Conservation (phyloP, 2,113 vertebrate species). For the Cynocephalus volans region DNA sequence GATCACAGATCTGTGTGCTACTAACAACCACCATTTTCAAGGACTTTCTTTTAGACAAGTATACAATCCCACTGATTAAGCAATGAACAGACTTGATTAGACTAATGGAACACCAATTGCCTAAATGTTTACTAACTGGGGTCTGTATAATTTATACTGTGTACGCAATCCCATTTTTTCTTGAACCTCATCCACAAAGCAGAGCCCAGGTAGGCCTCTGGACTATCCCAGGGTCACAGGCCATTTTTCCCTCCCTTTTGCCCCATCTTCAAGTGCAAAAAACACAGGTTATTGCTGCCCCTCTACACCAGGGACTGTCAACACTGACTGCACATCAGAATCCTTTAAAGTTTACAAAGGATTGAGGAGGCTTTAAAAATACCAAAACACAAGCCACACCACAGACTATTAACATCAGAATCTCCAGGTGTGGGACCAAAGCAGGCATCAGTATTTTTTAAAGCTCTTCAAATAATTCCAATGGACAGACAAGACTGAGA, state of each 20-base stretch:
- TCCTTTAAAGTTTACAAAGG: constrained; percentile 7
- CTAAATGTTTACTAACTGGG: not conserved
- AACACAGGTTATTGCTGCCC: not conserved
- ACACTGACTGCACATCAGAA: not conserved
- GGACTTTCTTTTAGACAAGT: not conserved
- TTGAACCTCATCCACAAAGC: not conserved
- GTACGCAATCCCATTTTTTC: not conserved
- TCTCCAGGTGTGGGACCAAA: not conserved
- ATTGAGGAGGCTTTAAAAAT: not conserved
- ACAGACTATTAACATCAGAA: not conserved
- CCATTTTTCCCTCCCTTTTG: not conserved
- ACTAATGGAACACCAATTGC: not conserved
- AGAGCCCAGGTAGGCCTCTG: not conserved
- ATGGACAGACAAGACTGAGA: not conserved
- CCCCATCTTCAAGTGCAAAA: not conserved
- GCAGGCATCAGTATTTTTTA: not conserved
- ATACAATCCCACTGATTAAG: not conserved
- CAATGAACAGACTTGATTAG: constrained; percentile 28
- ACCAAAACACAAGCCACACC: not conserved
- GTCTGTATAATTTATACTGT: not conserved
- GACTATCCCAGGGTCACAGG: not conserved
- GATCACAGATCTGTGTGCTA: not conserved
- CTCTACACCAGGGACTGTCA: not conserved
- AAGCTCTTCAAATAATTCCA: not conserved
- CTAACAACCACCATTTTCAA: constrained; percentile 36